Evolutionary conservation across 2,113 vertebrate species (phyloP), one percentile per base, ranked within the genome.

Genomic region (Misgurnus mizolepis): DNA sequence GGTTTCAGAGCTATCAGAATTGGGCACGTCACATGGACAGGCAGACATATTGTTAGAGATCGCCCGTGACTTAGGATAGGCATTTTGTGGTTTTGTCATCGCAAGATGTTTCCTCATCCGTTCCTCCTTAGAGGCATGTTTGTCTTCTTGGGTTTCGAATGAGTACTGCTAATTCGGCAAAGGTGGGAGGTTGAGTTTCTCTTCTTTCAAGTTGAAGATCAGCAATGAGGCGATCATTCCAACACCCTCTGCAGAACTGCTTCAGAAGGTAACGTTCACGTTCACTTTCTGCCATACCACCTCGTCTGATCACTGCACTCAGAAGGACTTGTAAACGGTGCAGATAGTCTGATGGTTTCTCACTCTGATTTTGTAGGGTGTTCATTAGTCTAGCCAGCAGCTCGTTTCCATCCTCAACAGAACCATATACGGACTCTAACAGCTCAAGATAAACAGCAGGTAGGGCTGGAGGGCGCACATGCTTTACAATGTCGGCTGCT

Each of bases 171-270:
- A 69, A 18, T 47, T 66, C 62, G 27, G 62, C 17, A 39, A 66
- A 66, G 14, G n/a, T 27, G 11, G 62, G 62, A 7, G 68, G 50
- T 14, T 74, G 22, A 6, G 12, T 60, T 61, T 61, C n/a, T 61
- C 8, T 75, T n/a, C 17, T 53, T n/a, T 61, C 17, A 5, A 62
- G 72, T n/a, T 75, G 72, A 43, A 75, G 18, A 22, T 60, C 58
- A 60, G 58, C 58, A 60, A 60, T 60, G 8, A 60, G 58, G 22
- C 18, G 8, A 60, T 60, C 22, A 18, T 60, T 8, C 43, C 43
- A 45, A 45, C 43, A 50, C 4, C 68, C 43, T 8, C 68, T 8
- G 45, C 68, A 71, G 4, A 71, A 74, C 41, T 74, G 71, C n/a
- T 74, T 74, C 7, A 74, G 34, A 14, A 74, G 55, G 9, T 61